Evolutionary conservation across 2,888 invertebrate genomes (phyloP).

Genomic region (Epistrophe eligans): DNA sequence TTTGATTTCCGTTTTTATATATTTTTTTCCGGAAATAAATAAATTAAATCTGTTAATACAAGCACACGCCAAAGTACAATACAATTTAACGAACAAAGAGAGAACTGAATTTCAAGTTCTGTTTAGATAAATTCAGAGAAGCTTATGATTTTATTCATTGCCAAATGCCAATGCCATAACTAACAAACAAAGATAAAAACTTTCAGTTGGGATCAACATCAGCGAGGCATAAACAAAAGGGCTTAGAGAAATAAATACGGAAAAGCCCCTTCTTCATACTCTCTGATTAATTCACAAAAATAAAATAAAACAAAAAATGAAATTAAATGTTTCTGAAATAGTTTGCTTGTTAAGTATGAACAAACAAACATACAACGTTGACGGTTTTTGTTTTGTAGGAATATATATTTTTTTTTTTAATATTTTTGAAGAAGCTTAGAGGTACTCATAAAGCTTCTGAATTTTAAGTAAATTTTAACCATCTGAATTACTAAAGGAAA

Average conservation of each 20-base stretch:
- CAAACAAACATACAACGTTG: background rate
- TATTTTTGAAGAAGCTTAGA: background rate
- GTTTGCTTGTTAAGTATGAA: background rate
- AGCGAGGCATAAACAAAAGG: background rate
- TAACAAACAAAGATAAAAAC: background rate
- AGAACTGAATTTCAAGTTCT: background rate
- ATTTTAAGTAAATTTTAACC: background rate
- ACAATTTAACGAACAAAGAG: background rate
- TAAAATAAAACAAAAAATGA: background rate
- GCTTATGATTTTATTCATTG: conserved; percentile 12
- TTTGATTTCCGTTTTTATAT: background rate
- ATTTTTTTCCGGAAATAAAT: background rate
- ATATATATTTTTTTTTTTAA: background rate
- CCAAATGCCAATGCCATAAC: conserved; percentile 1
- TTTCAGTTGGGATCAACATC: background rate
- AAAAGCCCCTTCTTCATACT: conserved; percentile 10
- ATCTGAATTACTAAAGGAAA: conserved; percentile 1
- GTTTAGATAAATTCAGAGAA: background rate
- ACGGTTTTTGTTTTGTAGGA: background rate
- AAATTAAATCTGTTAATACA: background rate
- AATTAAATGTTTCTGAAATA: conserved; percentile 6
- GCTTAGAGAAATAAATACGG: conserved; percentile 13
- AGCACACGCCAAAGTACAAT: background rate
- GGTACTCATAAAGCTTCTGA: background rate
- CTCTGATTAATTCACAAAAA: conserved; percentile 18